phyloP scores from a whole-genome alignment of 2,113 vertebrate species.

The Oncorhynchus clarkii region DNA sequence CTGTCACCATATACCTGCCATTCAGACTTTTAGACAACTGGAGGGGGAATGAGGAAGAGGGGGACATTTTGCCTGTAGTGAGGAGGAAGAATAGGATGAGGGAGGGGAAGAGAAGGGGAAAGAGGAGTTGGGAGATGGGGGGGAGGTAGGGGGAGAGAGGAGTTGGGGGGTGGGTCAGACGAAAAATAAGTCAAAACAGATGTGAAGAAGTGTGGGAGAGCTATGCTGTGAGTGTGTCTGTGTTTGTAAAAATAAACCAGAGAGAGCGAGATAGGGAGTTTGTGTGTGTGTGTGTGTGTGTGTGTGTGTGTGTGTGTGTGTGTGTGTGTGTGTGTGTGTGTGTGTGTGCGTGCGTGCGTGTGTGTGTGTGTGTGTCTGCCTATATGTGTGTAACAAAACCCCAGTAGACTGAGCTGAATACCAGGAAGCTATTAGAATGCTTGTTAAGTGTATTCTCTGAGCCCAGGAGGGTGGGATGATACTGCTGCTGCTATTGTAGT shows the following conservation, averaged over 20 bases:
- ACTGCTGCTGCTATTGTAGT: neutral
- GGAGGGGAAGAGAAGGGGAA: neutral
- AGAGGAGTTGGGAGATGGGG: too few species aligned
- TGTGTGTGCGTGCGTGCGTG: neutral
- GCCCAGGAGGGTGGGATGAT: neutral
- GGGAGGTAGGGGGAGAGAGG: neutral
- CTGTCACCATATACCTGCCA: slow-evolving; percentile 76
- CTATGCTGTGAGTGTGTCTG: slow-evolving; percentile 14
- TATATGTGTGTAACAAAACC: neutral
- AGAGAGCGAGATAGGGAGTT: too few species aligned
- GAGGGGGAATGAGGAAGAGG: neutral
- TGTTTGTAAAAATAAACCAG: neutral
- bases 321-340: too few species aligned
- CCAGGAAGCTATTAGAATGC: neutral
- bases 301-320: too few species aligned
- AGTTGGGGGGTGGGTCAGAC: slow-evolving; percentile 21
- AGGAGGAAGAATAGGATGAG: slow-evolving; percentile 1
- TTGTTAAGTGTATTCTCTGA: neutral
- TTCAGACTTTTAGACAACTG: slow-evolving; percentile 58
- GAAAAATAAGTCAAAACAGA: slow-evolving; percentile 59
- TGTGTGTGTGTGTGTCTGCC: slow-evolving; percentile 31
- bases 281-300: too few species aligned
- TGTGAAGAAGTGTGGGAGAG: slow-evolving; percentile 47
- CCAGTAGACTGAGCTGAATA: neutral
- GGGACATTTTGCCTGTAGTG: neutral